Conservation (phyloP, 1,140 invertebrate species). For the Drosophila kurseongensis region DNA sequence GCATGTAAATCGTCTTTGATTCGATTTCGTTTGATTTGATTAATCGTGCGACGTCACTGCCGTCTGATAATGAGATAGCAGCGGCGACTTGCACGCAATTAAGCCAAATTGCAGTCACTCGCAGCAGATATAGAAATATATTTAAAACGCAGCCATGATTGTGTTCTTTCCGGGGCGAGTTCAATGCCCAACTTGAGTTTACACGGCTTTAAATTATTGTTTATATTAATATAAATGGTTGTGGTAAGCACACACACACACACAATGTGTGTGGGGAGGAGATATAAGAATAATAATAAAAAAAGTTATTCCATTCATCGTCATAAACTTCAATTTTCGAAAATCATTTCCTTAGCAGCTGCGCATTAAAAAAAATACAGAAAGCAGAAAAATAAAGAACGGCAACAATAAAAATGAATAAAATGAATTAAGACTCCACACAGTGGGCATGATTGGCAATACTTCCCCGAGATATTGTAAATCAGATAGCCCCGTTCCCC, state of each 20-base stretch:
- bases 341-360: slow-evolving; percentile 84
- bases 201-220: slow-evolving; percentile 65
- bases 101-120: slow-evolving; percentile 50
- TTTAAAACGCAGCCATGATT: slow-evolving; percentile 20
- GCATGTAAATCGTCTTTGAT: slow-evolving; percentile 80
- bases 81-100: slow-evolving; percentile 71
- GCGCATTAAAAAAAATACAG: slow-evolving; percentile 67
- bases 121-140: slow-evolving; percentile 27
- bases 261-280: slow-evolving; percentile 22
- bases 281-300: slow-evolving; percentile 48
- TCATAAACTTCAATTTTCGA: slow-evolving; percentile 84
- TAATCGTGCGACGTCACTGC: slow-evolving; percentile 70
- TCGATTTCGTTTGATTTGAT: slow-evolving; percentile 82
- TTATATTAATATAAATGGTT: slow-evolving; percentile 79
- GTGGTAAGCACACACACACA: slow-evolving; percentile 44
- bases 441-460: slow-evolving; percentile 72
- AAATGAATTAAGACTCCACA: slow-evolving; percentile 72
- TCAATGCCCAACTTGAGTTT: slow-evolving; percentile 72
- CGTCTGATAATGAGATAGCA: slow-evolving; percentile 73
- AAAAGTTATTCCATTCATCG: slow-evolving; percentile 79
- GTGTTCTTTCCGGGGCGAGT: slow-evolving; percentile 25
- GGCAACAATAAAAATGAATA: slow-evolving; percentile 56
- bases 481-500: slow-evolving; percentile 16
- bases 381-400: slow-evolving; percentile 47
- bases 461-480: slow-evolving; percentile 44